phyloP scores from a whole-genome alignment of 1,140 invertebrate genomes.

The Anoplophora glabripennis region DNA sequence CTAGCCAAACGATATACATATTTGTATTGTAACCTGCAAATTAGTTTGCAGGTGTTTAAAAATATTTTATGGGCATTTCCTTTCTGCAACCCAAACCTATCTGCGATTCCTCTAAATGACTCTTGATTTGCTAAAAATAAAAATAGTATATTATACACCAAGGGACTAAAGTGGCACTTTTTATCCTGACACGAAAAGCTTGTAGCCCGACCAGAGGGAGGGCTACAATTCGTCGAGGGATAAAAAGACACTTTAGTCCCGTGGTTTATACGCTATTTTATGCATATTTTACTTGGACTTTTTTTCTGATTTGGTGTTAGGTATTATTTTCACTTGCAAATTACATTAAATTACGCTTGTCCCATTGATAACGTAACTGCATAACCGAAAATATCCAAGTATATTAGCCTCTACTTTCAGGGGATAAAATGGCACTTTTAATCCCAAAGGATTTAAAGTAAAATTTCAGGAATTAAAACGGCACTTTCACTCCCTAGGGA shows the following conservation, averaged over 20 bases:
- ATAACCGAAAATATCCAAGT: too few relatives aligned
- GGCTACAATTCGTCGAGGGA: conserved; percentile 2
- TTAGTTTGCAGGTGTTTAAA: too few relatives aligned
- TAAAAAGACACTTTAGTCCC: background rate
- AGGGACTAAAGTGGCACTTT: conserved; percentile 3
- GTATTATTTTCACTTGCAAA: background rate
- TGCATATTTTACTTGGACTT: too few relatives aligned
- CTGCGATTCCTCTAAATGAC: too few relatives aligned
- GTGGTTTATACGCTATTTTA: conserved; percentile 6
- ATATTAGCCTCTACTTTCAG: too few relatives aligned
- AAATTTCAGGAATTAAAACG: too few relatives aligned
- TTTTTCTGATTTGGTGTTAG: background rate
- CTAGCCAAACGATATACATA: too few relatives aligned
- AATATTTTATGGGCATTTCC: too few relatives aligned
- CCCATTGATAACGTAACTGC: too few relatives aligned
- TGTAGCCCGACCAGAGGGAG: background rate
- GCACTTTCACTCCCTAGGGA: background rate
- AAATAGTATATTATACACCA: background rate
- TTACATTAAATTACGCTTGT: background rate
- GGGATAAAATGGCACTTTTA: background rate
- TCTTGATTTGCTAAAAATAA: too few relatives aligned
- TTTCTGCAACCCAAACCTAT: too few relatives aligned
- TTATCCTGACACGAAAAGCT: background rate
- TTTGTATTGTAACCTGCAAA: too few relatives aligned
- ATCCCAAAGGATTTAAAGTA: conserved; percentile 4